Evolutionary conservation across 2,113 vertebrate genomes (phyloP), one percentile per base, ranked within the genome.

Genomic region (Myotis yumanensis): DNA sequence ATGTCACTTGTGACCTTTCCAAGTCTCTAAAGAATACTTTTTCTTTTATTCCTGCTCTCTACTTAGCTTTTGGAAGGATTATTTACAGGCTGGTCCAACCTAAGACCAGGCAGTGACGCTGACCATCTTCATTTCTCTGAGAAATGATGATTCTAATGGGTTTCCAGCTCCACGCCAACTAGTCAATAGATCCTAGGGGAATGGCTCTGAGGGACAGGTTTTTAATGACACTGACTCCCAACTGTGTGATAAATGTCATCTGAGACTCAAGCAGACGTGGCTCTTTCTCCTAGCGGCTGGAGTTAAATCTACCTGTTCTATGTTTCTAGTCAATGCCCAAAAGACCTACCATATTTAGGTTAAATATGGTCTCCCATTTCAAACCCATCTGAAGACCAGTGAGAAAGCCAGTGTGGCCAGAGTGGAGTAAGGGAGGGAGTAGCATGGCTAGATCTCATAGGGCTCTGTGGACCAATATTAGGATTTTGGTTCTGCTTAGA

Each of bases 1-100:
- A 94, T 83, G 94, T 94, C 97, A 97, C n/a, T 0, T 37, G 40
- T 96, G 97, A 97, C 96, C 96, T 95, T 97, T 96, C 92, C 75
- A 80, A 76, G 77, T 93, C 96, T 97, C 95, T 35, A 75, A 95
- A 10, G 81, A 88, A 66, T 94, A 80, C 48, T 94, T 59, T 84
- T 95, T 66, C 81, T 89, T 72, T 93, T 89, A 95, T 94, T 92
- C 68, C 37, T 95, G 54, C 43, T 97, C 90, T 89, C 92, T 54
- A 92, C 92, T 97, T 97, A 97, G 95, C 95, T 95, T 97, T 93
- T 84, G 79, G 88, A 93, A 96, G 90, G 94, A 96, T 85, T 95
- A 96, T 97, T 93, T 97, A 71, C 73, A 95, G 90, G n/a, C 93
- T 95, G 73, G 94, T 95, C 93, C 96, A 97, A 94, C 57, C 85